These are phyloP conservation scores for Drosophila anomalipes DNA, from an alignment of 2,888 invertebrate species.

Conservation along the genomic window DNA sequence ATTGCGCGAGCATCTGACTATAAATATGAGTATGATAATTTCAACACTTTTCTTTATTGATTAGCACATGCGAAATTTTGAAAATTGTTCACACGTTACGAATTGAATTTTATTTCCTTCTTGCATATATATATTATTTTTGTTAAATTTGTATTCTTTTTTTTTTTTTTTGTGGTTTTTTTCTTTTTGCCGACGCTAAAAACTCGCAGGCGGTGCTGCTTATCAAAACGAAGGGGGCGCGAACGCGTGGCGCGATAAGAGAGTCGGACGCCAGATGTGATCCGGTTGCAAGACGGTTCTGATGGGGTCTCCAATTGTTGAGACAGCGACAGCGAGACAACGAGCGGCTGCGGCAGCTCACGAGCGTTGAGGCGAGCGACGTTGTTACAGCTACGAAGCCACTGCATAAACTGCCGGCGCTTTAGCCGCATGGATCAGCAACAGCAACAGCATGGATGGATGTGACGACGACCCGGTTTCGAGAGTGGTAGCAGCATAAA, in stretches of 20 bases:
- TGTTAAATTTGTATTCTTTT: not conserved
- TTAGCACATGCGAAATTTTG: conserved; percentile 59
- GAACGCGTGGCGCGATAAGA: conserved; percentile 69
- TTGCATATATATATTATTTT: not conserved
- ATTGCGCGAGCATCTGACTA: conserved; percentile 17
- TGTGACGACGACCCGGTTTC: conserved; percentile 61
- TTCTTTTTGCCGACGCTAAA: conserved; percentile 57
- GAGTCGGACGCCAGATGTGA: conserved; percentile 35
- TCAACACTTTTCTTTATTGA: conserved; percentile 44
- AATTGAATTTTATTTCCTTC: conserved; percentile 4
- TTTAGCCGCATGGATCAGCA: conserved; percentile 39
- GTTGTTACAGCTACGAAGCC: conserved; percentile 80
- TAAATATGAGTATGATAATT: conserved; percentile 35
- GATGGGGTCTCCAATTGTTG: not conserved
- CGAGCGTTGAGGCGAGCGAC: conserved; percentile 63
- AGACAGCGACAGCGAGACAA: conserved; percentile 20
- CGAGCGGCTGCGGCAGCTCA: conserved; percentile 46
- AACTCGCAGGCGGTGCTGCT: conserved; percentile 42
- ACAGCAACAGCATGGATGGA: conserved; percentile 46
- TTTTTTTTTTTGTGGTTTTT: not conserved
- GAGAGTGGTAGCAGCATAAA: conserved; percentile 60
- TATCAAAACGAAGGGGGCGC: conserved; percentile 55
- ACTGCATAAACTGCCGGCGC: conserved; percentile 77
- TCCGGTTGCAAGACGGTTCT: conserved; percentile 13
- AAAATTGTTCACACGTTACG: conserved; percentile 48